Base-by-base conservation (phyloP, 2,797 vertebrate species). In the Onychomys torridus region DNA sequence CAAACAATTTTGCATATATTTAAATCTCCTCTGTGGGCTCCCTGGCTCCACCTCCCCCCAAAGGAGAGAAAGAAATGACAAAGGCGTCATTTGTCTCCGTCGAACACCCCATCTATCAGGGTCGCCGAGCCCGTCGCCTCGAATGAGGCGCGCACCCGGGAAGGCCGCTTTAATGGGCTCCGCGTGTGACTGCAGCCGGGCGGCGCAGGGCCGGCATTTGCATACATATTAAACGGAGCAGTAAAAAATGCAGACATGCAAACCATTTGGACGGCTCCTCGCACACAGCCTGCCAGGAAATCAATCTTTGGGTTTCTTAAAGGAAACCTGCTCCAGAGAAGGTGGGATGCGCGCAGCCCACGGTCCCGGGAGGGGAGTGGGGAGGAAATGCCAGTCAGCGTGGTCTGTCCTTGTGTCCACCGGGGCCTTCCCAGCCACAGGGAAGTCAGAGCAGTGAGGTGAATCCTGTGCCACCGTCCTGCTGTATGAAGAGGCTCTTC, bases 151-250 rank as follows among this genome's bases (percentile, higher is more conserved):
- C 95, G 73, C 98, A 98, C 97, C 97, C 97, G 95, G 98, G 98
- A 98, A 97, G 97, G 98, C 98, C 98, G 98, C 98, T 97, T 81
- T 98, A 98, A 98, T 98, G 98, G 98, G 98, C 98, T 98, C 98
- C 98, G 99, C 98, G 99, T 98, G 99, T 99, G 99, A 99, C 99
- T 99, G 99, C 99, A 98, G 99, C 99, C 98, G 99, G 98, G 98
- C 98, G 98, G 98, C 98, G 98, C 99, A 99, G 99, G 99, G 98
- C 99, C 98, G 98, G 98, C 99, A 99, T 99, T 99, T 99, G 99
- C 99, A 99, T 99, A 99, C 99, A 99, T 99, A 99, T 99, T 99
- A 99, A 99, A 99, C 99, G 98, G 98, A 99, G 99, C 99, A 98
- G 99, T 98, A 99, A 99, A 99, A 99, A 99, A 99, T 99, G 98